Conservation (phyloP, 1,140 invertebrate species). For the Mylabris phalerata region DNA sequence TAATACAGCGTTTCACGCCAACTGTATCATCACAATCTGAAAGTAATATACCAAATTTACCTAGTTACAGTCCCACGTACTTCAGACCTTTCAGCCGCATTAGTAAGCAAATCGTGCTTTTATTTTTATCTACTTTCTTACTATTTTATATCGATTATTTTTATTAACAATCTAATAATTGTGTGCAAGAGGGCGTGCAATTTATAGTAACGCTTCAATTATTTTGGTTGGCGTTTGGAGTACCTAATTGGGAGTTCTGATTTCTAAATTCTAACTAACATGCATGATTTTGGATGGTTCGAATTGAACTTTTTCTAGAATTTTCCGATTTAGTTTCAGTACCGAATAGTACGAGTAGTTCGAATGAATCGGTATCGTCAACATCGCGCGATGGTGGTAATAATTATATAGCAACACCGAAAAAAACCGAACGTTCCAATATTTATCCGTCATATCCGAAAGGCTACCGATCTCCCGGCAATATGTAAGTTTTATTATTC, state of each 20-base stretch:
- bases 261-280: not conserved
- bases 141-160: no score
- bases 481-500: slow-evolving; percentile 37
- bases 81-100: slow-evolving; percentile 31
- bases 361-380: slow-evolving; percentile 66
- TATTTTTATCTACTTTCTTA: not conserved
- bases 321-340: slow-evolving; percentile 20
- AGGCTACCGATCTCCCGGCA: slow-evolving; percentile 38
- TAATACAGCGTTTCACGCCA: slow-evolving; percentile 24
- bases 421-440: slow-evolving; percentile 34
- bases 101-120: slow-evolving; percentile 21
- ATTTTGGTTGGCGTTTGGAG: no score
- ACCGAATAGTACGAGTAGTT: slow-evolving; percentile 57
- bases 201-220: no score
- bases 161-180: no score
- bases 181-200: no score
- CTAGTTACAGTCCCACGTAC: slow-evolving; percentile 35
- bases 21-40: slow-evolving; percentile 38
- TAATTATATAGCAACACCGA: slow-evolving; percentile 23
- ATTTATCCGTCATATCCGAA: slow-evolving; percentile 36
- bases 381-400: slow-evolving; percentile 43
- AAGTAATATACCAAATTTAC: slow-evolving; percentile 38
- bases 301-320: no score
- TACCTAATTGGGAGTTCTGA: not conserved
- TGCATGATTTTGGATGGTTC: not conserved